phyloP scores from a whole-genome alignment of 2,888 invertebrate genomes.

The Ennomos erosarius region DNA sequence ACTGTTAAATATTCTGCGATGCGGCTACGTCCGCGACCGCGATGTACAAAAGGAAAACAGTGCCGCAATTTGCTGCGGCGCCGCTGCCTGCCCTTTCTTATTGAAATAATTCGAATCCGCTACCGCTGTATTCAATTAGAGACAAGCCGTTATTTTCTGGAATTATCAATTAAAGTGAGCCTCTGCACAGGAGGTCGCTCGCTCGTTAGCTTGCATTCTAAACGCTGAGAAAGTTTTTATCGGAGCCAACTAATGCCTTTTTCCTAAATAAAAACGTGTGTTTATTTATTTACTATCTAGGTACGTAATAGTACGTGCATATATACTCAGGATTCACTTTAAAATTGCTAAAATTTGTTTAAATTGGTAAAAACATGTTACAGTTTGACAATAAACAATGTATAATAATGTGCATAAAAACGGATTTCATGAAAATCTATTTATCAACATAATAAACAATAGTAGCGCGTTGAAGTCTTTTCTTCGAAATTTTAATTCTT shows the following conservation, averaged over 20 bases:
- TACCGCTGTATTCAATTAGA: slow-evolving; percentile 71
- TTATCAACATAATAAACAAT: no score
- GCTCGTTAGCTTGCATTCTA: slow-evolving; percentile 48
- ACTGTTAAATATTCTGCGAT: slow-evolving; percentile 25
- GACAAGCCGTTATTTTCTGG: slow-evolving; percentile 59
- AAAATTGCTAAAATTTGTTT: no score
- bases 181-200: slow-evolving; percentile 44
- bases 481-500: no score
- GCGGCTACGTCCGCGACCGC: slow-evolving; percentile 41
- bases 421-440: no score
- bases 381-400: slow-evolving; percentile 4
- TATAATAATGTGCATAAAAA: slow-evolving; percentile 50
- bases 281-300: no score
- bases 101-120: slow-evolving; percentile 71
- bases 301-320: no score
- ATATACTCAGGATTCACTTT: no score
- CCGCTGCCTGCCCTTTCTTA: slow-evolving; percentile 73
- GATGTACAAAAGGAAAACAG: slow-evolving; percentile 66
- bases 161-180: slow-evolving; percentile 63
- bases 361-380: no score
- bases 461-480: no score
- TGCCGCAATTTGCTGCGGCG: slow-evolving; percentile 75
- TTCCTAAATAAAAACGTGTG: background rate
- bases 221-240: slow-evolving; percentile 33
- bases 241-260: slow-evolving; percentile 3